Evolutionary conservation across 2,797 vertebrate species (phyloP).

Genomic region (Coluber constrictor): DNA sequence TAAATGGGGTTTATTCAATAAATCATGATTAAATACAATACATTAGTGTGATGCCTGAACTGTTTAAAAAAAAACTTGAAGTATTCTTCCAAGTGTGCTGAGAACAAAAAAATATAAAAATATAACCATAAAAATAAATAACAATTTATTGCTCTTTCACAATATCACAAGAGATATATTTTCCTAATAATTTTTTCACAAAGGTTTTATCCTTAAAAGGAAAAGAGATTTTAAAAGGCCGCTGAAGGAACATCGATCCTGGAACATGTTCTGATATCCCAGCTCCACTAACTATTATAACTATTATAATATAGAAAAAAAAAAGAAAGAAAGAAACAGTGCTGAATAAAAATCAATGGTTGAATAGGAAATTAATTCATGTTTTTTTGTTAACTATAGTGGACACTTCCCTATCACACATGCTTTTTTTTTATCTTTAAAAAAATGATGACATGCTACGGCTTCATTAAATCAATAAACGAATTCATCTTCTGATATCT

Average conservation of each 20-base stretch:
- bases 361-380: background rate
- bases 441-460: accelerated
- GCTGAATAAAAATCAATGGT: background rate
- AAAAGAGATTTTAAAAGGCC: background rate
- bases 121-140: background rate
- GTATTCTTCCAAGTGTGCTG: background rate
- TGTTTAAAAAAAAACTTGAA: background rate
- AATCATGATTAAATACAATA: background rate
- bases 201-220: background rate
- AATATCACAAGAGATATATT: background rate
- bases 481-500: background rate
- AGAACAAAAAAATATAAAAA: background rate
- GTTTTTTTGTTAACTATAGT: background rate
- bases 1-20: background rate
- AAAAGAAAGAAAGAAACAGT: too few species aligned
- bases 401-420: background rate
- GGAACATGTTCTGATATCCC: background rate
- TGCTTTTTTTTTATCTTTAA: background rate
- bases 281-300: background rate
- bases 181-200: background rate
- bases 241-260: background rate
- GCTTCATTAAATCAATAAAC: background rate
- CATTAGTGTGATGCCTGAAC: background rate
- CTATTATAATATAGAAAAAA: too few species aligned
- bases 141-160: background rate